Evolutionary conservation across 2,113 vertebrate species (phyloP).

Genomic region (Muscicapa adusta): DNA sequence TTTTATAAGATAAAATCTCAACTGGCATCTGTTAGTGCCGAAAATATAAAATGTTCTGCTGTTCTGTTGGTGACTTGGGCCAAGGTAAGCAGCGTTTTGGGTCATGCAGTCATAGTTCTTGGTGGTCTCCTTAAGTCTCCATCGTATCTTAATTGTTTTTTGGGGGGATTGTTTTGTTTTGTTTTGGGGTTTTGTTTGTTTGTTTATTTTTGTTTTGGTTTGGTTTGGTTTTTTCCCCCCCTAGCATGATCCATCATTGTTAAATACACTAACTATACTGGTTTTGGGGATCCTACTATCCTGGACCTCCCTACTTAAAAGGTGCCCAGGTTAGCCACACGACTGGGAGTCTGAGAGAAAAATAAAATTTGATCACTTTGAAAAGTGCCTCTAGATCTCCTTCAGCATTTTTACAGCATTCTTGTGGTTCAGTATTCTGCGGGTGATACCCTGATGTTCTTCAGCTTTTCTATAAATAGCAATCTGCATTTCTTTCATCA

Average conservation of each 20-base stretch:
- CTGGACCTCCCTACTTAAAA: not conserved
- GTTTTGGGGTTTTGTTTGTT: too few species aligned
- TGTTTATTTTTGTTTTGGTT: too few species aligned
- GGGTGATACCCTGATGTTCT: not conserved
- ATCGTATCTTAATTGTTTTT: not conserved
- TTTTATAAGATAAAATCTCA: not conserved
- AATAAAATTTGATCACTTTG: not conserved
- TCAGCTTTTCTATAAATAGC: not conserved
- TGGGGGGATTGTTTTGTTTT: too few species aligned
- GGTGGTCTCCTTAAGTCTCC: not conserved
- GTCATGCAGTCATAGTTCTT: not conserved
- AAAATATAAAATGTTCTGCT: not conserved
- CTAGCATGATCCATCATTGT: not conserved
- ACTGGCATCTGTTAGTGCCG: not conserved
- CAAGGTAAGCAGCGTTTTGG: not conserved
- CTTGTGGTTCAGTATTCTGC: not conserved
- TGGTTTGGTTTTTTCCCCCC: not conserved
- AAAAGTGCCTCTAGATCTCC: not conserved
- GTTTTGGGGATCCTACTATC: not conserved
- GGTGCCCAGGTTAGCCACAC: not conserved
- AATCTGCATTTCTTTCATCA: not conserved
- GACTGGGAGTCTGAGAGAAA: not conserved
- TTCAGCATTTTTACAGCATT: not conserved
- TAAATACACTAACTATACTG: not conserved
- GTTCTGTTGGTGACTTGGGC: not conserved